Evolutionary conservation across 92 coral and sea anemone genomes (phyloP).

Genomic region (Metridium senile): DNA sequence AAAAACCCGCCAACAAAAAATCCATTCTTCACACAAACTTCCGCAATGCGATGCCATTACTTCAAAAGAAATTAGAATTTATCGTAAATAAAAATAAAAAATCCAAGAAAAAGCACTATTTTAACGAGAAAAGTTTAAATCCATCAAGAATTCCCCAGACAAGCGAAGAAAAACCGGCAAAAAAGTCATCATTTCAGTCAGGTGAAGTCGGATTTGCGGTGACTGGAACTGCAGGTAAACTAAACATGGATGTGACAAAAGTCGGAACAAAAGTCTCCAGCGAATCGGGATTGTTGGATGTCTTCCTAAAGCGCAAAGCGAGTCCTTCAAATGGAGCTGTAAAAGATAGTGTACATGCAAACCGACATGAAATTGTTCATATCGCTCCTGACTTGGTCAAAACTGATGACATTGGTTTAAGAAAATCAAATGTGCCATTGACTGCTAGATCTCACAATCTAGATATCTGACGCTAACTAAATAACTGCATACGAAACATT

Average conservation of each 20-base stretch:
- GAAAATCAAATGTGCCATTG: constrained; percentile 33
- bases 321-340: not conserved
- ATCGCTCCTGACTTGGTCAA: constrained; percentile 25
- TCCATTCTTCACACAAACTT: not conserved
- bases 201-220: constrained; percentile 66
- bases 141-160: not conserved
- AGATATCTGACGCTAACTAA: too few relatives aligned
- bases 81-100: constrained; percentile 14
- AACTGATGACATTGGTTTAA: constrained; percentile 18
- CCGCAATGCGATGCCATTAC: not conserved
- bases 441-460: too few relatives aligned
- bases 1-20: not conserved
- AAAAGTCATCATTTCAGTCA: constrained; percentile 59
- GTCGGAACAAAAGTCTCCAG: constrained; percentile 73
- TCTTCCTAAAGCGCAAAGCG: constrained; percentile 56
- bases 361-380: constrained; percentile 2
- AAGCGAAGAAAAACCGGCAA: constrained; percentile 32
- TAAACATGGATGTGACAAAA: constrained; percentile 80
- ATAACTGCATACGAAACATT: too few relatives aligned
- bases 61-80: not conserved
- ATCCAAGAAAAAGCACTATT: not conserved
- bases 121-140: not conserved
- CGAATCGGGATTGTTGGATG: constrained; percentile 80
- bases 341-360: not conserved
- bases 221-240: constrained; percentile 83